Conservation (phyloP, 2,113 vertebrate genomes). For the Hydropotes inermis region DNA sequence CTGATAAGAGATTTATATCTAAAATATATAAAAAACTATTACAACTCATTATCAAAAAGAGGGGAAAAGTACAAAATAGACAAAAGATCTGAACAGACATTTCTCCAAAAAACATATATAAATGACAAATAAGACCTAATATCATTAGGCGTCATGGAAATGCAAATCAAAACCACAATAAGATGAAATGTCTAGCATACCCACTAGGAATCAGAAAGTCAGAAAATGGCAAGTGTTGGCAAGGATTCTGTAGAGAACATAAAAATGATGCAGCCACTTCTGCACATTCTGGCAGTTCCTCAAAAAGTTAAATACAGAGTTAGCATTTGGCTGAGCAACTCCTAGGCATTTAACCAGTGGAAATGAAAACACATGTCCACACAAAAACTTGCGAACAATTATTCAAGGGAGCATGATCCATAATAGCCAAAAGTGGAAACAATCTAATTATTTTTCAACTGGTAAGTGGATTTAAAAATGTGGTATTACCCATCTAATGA, state of each 20-base stretch:
- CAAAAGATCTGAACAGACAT: not conserved
- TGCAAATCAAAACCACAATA: not conserved
- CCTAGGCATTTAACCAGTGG: not conserved
- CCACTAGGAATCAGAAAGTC: not conserved
- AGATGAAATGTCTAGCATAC: not conserved
- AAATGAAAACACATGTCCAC: not conserved
- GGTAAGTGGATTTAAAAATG: not conserved
- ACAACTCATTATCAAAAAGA: not conserved
- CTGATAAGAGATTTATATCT: not conserved
- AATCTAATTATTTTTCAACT: not conserved
- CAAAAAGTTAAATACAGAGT: slow-evolving; percentile 16
- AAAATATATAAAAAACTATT: not conserved
- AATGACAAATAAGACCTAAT: not conserved
- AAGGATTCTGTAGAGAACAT: not conserved
- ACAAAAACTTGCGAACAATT: not conserved
- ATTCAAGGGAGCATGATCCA: not conserved
- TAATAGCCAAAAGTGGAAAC: not conserved
- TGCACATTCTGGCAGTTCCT: not conserved
- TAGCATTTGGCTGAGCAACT: not conserved
- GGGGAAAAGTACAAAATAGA: not conserved
- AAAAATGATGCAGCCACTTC: not conserved
- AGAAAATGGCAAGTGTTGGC: not conserved
- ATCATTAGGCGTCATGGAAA: not conserved
- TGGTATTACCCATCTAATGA: not conserved
- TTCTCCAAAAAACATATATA: slow-evolving; percentile 2